Conservation (phyloP, 2,888 invertebrate genomes). For the Suillia variegata region DNA sequence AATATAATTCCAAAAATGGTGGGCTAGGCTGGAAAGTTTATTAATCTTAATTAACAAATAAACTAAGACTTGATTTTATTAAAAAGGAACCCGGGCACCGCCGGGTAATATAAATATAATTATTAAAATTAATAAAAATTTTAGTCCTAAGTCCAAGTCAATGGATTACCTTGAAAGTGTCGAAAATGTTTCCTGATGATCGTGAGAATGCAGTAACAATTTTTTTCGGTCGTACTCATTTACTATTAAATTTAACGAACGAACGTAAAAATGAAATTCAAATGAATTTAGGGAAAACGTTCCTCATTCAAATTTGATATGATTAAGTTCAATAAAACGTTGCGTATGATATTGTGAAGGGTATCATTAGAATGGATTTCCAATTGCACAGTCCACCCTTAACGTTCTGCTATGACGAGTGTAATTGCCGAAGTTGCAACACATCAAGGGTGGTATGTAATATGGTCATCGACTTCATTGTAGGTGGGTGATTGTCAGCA, state of each 20-base stretch:
- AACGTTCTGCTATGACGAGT: neutral
- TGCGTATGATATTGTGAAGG: conserved; percentile 38
- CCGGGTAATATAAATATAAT: no score
- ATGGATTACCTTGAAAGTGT: no score
- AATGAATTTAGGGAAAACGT: neutral
- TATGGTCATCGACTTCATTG: neutral
- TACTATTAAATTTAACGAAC: neutral
- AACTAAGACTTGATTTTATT: no score
- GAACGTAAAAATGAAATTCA: neutral
- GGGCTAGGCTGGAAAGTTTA: no score
- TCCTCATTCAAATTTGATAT: conserved; percentile 30
- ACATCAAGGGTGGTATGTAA: conserved; percentile 13
- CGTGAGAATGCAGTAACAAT: no score
- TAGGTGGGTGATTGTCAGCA: conserved; percentile 31
- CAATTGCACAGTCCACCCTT: conserved; percentile 25
- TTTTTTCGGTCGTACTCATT: neutral
- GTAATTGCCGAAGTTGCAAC: conserved; percentile 20
- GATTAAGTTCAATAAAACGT: conserved; percentile 49
- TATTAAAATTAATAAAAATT: no score
- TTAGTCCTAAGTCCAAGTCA: no score
- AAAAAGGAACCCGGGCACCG: no score
- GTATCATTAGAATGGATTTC: conserved; percentile 46
- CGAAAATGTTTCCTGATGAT: no score
- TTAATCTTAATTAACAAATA: no score
- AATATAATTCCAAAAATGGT: no score